Percentiles rank a stretch among this genome's conserved stretches.
Evolutionary conservation across 2,797 vertebrate species (phyloP).

Genomic region (Podarcis lilfordi): DNA sequence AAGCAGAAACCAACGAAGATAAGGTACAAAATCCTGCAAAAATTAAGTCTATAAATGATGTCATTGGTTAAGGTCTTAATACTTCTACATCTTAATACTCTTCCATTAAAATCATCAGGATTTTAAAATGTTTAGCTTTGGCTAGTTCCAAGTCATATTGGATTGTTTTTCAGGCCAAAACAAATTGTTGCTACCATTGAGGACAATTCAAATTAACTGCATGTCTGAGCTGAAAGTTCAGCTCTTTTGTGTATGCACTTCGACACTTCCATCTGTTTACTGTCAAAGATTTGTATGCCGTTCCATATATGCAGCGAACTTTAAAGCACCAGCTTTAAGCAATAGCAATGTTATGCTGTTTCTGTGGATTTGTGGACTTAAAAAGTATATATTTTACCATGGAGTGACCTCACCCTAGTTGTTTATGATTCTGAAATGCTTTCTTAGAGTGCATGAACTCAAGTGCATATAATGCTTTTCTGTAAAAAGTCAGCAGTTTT

Average conservation of each 20-base stretch:
- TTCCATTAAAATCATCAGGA: not conserved
- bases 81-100: not conserved
- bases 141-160: not conserved
- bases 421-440: slow-evolving; percentile 14
- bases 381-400: not conserved
- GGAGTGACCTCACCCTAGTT: slow-evolving; percentile 10
- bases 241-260: slow-evolving; percentile 13
- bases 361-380: not conserved
- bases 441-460: slow-evolving; percentile 14
- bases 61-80: not conserved
- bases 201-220: slow-evolving; percentile 8
- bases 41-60: slow-evolving; percentile 3
- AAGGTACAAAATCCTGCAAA: not conserved
- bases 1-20: not conserved
- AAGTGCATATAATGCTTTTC: not conserved
- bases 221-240: not conserved
- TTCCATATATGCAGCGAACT: not conserved
- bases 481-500: slow-evolving; percentile 15
- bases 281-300: slow-evolving; percentile 13
- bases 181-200: slow-evolving; percentile 17
- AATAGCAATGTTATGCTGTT: not conserved
- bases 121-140: not conserved
- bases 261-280: slow-evolving; percentile 15
- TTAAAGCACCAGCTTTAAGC: slow-evolving; percentile 1
- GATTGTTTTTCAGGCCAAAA: slow-evolving; percentile 7